Evolutionary conservation across 2,797 vertebrate genomes (phyloP), one percentile per base, ranked within the genome.

Genomic region (Eulemur rubriventer): DNA sequence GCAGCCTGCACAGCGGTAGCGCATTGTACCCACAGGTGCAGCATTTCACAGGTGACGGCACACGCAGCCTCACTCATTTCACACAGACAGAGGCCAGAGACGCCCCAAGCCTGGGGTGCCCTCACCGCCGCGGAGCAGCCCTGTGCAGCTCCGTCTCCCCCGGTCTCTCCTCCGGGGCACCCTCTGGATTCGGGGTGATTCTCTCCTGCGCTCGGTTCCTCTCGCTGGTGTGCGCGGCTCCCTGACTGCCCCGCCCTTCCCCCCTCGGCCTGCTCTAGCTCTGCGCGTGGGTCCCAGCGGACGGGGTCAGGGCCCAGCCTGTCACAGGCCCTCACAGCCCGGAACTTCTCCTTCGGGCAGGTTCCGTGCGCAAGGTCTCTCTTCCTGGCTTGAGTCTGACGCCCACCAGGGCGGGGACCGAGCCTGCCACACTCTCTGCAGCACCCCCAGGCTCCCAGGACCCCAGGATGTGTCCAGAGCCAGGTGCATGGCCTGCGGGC

Each of bases 111-210:
- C 63, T 65, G 63, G 61, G 61, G 61, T 65, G 26, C 24, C 24
- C 63, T 33, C 17, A 33, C 16, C 33, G 33, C 63, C 17, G 7
- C 7, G 1, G 63, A 38, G 65, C 63, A 38, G 65, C 65, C 8
- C 65, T 35, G n/a, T 2, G 4, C n/a, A 4, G n/a, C n/a, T 12
- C n/a, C 35, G 18, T 69, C n/a, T 22, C 2, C 0, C n/a, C 7
- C n/a, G 2, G n/a, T 10, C 17, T 20, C 65, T 67, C 5, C 2
- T 24, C 65, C 17, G 0, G 18, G n/a, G 20, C 18, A 69, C 65
- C 18, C 4, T n/a, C 33, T 11, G 20, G 18, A 7, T 22, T 9
- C 9, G 18, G 9, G 18, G 20, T 8, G n/a, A 38, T 11, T 69
- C 65, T 10, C n/a, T 33, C 11, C 4, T 6, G 13, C 6, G 6